Base-by-base conservation (phyloP, 30 jellyfish, hydroid and myxozoan species). In the Aurelia sp. region DNA sequence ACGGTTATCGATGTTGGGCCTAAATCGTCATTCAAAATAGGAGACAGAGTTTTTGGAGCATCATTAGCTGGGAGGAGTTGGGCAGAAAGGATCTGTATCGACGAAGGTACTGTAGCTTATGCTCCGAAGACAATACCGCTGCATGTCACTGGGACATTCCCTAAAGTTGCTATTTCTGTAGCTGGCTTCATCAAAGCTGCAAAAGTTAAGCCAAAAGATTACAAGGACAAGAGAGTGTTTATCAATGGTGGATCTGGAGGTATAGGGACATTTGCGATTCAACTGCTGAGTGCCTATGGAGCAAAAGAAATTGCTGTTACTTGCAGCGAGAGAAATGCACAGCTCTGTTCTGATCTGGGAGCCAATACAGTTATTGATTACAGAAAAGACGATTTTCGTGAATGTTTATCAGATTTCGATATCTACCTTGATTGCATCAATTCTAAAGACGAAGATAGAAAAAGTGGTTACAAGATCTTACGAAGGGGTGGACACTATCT, bases 241-340 rank as follows among this genome's bases (percentile, higher is more conserved):
- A 80, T 80, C 9, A 80, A 80, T 52, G 90, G 90, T 22, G 90
- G 90, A 0, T 80, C 90, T 41, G 90, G 90, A 11, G 90, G 90
- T 6, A 69, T 80, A 15, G 90, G 90, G 31, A 44, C 90, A 13
- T 80, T 80, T 80, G 11, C 80, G 16, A 80, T 80, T 33, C 90
- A 80, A 41, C 65, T 80, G 27, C 72, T 80, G 31, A 80, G 67
- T 52, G n/a, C 75, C 8, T 53, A 69, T 19, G 82, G 90, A 17
- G 82, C 76, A 5, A 48, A 66, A 23, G 90, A 80, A 58, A 66
- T 80, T 40, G 90, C 90, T 23, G 90, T 80, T 13, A 80, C 90
- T 7, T 80, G 90, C 57, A 73, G 90, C 19, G 70, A 72, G 13
- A 62, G 58, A 0, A 80, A 80, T 51, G 83, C 40, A 3, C 73